phyloP scores from a whole-genome alignment of 2,113 vertebrate species.

The Vombatus ursinus region DNA sequence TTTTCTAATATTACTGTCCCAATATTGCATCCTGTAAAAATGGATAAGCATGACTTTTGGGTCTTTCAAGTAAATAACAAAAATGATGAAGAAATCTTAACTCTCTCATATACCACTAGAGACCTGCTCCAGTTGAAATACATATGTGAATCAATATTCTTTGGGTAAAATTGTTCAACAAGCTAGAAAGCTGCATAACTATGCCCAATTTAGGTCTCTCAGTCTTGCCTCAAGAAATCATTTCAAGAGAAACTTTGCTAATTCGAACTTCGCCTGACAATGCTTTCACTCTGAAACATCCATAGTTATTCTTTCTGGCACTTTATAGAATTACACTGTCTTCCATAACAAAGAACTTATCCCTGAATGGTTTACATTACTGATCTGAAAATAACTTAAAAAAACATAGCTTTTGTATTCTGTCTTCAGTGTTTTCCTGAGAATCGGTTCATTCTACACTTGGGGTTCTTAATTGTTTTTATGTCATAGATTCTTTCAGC shows the following conservation, averaged over 20 bases:
- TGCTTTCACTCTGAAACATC: background rate
- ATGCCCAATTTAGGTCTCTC: background rate
- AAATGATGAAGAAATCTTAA: background rate
- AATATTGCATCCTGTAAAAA: background rate
- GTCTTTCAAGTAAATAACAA: background rate
- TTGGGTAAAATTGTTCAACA: slow-evolving; percentile 33
- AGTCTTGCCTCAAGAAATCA: background rate
- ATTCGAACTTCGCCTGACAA: slow-evolving; percentile 37
- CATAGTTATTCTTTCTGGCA: background rate
- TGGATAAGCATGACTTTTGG: background rate
- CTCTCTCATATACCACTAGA: slow-evolving; percentile 38
- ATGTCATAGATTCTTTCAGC: background rate
- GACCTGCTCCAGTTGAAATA: slow-evolving; percentile 36
- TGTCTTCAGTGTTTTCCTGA: background rate
- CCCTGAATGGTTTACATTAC: background rate
- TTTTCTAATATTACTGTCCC: background rate
- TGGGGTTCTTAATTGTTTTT: background rate
- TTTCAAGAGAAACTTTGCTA: background rate
- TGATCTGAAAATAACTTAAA: background rate
- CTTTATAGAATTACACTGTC: background rate
- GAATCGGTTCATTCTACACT: background rate
- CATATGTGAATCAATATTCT: slow-evolving; percentile 33
- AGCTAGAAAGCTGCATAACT: slow-evolving; percentile 17
- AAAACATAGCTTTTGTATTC: background rate
- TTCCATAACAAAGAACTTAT: background rate